Evolutionary conservation across 2,113 vertebrate genomes (phyloP).

Genomic region (Morphnarchus princeps): DNA sequence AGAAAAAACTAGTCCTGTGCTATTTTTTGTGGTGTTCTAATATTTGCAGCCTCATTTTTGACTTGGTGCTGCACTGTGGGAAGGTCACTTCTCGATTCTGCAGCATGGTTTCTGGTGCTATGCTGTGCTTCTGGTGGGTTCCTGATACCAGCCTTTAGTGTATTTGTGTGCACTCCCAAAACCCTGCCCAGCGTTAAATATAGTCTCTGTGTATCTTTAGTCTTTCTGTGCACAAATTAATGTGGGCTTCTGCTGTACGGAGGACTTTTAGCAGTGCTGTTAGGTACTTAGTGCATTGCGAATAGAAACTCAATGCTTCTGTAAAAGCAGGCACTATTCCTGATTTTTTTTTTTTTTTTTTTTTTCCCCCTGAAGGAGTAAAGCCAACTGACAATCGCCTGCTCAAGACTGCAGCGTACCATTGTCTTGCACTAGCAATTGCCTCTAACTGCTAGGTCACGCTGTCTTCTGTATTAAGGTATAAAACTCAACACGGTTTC

Average conservation of each 20-base stretch:
- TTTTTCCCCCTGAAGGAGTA: neutral
- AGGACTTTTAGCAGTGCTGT: neutral
- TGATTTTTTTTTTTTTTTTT: neutral
- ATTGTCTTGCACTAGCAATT: neutral
- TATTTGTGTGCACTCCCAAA: neutral
- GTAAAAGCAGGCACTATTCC: neutral
- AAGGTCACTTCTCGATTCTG: neutral
- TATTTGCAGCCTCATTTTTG: neutral
- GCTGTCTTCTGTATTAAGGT: neutral
- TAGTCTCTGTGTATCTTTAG: too few species aligned
- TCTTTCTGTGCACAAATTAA: neutral
- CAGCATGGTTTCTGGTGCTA: neutral
- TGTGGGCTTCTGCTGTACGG: neutral
- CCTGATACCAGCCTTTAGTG: neutral
- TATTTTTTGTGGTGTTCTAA: neutral
- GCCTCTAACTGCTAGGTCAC: neutral
- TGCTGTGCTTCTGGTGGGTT: neutral
- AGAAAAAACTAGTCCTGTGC: neutral
- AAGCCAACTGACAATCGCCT: neutral
- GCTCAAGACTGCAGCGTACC: accelerated
- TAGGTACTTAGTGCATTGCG: neutral
- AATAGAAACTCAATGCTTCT: neutral
- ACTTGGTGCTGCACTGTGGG: neutral
- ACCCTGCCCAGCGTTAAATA: neutral
- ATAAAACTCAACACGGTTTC: too few species aligned